A percentile compares a stretch with the other conserved stretches of the same genome.
These are phyloP conservation scores for Orthonychiurus folsomi DNA, from an alignment of 2,888 invertebrate genomes.

Conservation along the genomic window DNA sequence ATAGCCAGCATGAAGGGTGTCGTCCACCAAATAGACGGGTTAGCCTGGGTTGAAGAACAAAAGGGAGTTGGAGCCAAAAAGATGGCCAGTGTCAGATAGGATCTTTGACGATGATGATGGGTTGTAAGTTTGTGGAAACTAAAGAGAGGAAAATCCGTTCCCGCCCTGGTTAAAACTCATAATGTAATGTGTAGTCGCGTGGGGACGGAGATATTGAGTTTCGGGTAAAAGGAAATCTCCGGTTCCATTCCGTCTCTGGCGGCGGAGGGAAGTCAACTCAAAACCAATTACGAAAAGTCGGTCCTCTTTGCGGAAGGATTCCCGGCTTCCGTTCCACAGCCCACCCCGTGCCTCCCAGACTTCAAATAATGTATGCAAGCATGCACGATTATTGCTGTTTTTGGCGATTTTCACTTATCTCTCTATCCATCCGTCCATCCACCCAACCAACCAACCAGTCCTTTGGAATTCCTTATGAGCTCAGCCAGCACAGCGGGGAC, in stretches of 20 bases:
- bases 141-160: too few species aligned
- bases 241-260: too few species aligned
- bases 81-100: slow-evolving; percentile 19
- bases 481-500: not conserved
- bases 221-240: too few species aligned
- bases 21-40: too few species aligned
- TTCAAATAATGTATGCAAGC: not conserved
- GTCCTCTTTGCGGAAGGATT: not conserved
- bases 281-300: slow-evolving; percentile 1
- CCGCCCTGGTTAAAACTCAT: not conserved
- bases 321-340: not conserved
- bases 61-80: slow-evolving; percentile 5
- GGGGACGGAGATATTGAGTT: too few species aligned
- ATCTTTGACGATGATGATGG: slow-evolving; percentile 12
- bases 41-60: not conserved
- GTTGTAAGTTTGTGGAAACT: too few species aligned
- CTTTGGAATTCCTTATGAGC: not conserved
- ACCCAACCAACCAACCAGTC: too few species aligned
- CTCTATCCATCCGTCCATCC: too few species aligned
- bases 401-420: slow-evolving; percentile 1
- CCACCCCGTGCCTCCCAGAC: not conserved
- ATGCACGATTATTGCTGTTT: not conserved
- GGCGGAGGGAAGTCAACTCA: not conserved
- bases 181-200: too few species aligned
- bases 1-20: too few species aligned